A percentile compares a stretch with the other conserved stretches of the same genome.
These are phyloP conservation scores for Vireo griseus DNA, from an alignment of 2,797 vertebrate species.

Conservation along the genomic window DNA sequence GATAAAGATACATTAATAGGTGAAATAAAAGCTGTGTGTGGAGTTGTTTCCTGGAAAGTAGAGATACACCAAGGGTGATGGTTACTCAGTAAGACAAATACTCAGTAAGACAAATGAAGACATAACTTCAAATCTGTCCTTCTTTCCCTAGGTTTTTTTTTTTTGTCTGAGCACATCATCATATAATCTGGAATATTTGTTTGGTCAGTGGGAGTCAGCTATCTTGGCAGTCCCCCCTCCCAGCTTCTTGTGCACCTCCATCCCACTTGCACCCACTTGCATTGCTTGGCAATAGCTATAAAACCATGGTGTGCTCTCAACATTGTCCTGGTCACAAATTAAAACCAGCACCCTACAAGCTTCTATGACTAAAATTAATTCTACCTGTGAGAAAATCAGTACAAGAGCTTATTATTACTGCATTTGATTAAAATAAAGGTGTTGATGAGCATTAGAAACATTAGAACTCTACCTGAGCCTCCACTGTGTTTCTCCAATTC, in stretches of 20 bases:
- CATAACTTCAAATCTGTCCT: fast-evolving
- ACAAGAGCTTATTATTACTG: neutral
- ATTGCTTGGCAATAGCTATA: neutral
- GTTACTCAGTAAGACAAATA: neutral
- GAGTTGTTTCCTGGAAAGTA: neutral
- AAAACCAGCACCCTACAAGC: neutral
- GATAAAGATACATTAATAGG: neutral
- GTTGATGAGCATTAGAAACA: neutral
- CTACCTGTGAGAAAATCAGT: neutral
- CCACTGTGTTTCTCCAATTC: neutral
- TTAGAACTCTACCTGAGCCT: neutral
- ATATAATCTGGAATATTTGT: neutral
- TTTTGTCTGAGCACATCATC: neutral
- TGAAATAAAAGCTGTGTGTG: neutral
- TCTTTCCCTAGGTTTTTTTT: too few relatives aligned
- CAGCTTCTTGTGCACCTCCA: neutral
- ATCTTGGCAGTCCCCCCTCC: neutral
- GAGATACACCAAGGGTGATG: fast-evolving
- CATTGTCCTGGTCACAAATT: neutral
- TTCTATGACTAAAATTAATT: neutral
- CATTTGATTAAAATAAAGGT: neutral
- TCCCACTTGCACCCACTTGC: fast-evolving
- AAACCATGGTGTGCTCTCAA: neutral
- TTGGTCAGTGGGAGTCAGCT: neutral
- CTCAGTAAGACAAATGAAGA: neutral